Evolutionary conservation across 1,140 invertebrate species (phyloP), one percentile per base, ranked within the genome.

Genomic region (Liolophura sinensis): DNA sequence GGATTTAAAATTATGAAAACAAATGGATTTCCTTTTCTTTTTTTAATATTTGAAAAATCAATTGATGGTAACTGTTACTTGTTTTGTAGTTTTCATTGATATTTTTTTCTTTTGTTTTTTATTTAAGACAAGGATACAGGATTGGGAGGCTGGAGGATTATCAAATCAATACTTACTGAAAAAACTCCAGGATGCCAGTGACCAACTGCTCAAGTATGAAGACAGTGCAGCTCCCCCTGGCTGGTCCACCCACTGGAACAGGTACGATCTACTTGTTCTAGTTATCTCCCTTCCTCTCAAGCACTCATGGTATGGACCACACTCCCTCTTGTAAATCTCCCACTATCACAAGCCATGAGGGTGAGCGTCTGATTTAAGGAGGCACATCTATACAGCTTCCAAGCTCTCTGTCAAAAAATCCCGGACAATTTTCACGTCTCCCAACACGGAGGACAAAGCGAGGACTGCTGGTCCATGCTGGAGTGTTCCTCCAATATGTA

Each of bases 221-320:
- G 82, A 73, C 85, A 87, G 71, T 84, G 89, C 89, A 14, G 88
- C 89, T n/a, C 90, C 90, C 14, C 79, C 84, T 31, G 90, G 90
- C 72, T 92, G 90, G 90, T 85, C 86, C 60, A 89, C 90, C 81
- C 87, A 89, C 71, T 92, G 91, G 91, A 89, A 91, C 88, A 91
- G 90, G 90, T 92, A 91, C 82, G 87, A 76, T 81, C 76, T 74
- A 50, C 64, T 76, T 76, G 70, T 71, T 60, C 72, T 69, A 63
- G 68, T 70, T 68, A 48, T 6, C 15, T 61, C 20, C 16, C 25
- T 57, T 27, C n/a, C 24, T 58, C 51, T 20, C 60, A 54, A 16
- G 46, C 46, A n/a, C 31, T 40, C 31, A 40, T 40, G 31, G 31
- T 40, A 40, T 40, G 31, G 31, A 40, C 31, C 31, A 40, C 31